Percentiles rank a stretch among this genome's conserved stretches.
Conservation (phyloP, 2,888 invertebrate species). For the Agonopterix subpropinquella region DNA sequence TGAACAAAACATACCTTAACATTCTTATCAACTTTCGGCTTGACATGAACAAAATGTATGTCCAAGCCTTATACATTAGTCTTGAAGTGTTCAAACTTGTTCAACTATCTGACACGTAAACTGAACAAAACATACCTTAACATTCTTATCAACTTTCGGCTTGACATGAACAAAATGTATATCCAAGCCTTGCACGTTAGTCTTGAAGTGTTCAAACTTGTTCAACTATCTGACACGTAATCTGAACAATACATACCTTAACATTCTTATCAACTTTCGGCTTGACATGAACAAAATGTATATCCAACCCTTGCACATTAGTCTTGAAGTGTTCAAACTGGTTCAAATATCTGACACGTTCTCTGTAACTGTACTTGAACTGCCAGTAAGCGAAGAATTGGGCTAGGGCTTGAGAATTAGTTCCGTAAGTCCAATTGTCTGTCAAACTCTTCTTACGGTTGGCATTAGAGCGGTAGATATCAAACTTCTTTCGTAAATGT, state of each 20-base stretch:
- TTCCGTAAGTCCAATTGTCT: conserved; percentile 86
- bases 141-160: conserved; percentile 55
- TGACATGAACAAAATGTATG: conserved; percentile 85
- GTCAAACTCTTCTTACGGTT: conserved; percentile 62
- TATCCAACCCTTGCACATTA: conserved; percentile 81
- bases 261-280: conserved; percentile 55
- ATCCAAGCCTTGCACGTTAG: conserved; percentile 82
- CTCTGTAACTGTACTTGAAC: conserved; percentile 78
- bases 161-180: conserved; percentile 86
- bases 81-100: conserved; percentile 77
- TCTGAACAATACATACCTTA: conserved; percentile 27
- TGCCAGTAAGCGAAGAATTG: conserved; percentile 86
- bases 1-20: conserved; percentile 31
- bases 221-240: conserved; percentile 71
- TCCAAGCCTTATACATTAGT: conserved; percentile 84
- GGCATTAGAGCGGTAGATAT: conserved; percentile 42
- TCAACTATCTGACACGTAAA: conserved; percentile 35
- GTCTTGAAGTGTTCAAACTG: conserved; percentile 84
- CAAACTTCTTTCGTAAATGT: conserved; percentile 71
- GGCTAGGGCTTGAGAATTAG: conserved; percentile 80
- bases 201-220: conserved; percentile 82
- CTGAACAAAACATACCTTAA: conserved; percentile 30
- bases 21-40: conserved; percentile 62
- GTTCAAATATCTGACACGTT: conserved; percentile 81
- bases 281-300: conserved; percentile 85